Evolutionary conservation across 1,140 invertebrate species (phyloP).

Genomic region (Drosophila punjabiensis): DNA sequence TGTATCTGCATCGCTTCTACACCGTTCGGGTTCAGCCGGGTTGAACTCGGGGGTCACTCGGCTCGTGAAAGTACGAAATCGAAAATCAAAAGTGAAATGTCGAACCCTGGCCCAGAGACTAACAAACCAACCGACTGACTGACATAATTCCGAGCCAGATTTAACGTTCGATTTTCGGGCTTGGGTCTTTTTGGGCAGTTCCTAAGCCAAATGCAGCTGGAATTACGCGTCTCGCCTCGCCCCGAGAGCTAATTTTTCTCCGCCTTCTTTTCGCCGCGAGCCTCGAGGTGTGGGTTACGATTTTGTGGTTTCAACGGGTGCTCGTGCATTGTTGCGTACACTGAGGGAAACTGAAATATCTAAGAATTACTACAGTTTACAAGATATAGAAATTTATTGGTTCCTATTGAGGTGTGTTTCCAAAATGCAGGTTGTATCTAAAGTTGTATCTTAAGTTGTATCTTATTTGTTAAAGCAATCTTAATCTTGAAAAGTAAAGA

Average conservation of each 20-base stretch:
- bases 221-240: constrained; percentile 45
- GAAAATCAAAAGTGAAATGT: constrained; percentile 75
- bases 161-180: constrained; percentile 8
- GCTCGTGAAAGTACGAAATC: constrained; percentile 74
- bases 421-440: neutral
- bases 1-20: constrained; percentile 55
- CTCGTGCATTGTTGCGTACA: neutral
- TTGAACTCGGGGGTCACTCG: constrained; percentile 65
- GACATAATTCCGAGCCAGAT: constrained; percentile 35
- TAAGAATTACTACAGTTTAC: neutral
- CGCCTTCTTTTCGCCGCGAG: constrained; percentile 35
- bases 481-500: too few relatives aligned
- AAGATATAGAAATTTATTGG: neutral
- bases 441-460: too few relatives aligned
- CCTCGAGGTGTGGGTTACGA: constrained; percentile 64
- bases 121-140: constrained; percentile 47
- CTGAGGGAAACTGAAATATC: constrained; percentile 3
- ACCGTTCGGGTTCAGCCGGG: constrained; percentile 37
- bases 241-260: constrained; percentile 30
- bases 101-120: constrained; percentile 44
- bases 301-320: constrained; percentile 56
- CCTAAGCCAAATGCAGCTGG: constrained; percentile 51
- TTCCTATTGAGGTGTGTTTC: too few relatives aligned
- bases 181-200: constrained; percentile 5
- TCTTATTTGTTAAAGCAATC: too few relatives aligned